Base-by-base conservation (phyloP, 2,113 vertebrate genomes). In the Pseudolaguvia tuberculata region DNA sequence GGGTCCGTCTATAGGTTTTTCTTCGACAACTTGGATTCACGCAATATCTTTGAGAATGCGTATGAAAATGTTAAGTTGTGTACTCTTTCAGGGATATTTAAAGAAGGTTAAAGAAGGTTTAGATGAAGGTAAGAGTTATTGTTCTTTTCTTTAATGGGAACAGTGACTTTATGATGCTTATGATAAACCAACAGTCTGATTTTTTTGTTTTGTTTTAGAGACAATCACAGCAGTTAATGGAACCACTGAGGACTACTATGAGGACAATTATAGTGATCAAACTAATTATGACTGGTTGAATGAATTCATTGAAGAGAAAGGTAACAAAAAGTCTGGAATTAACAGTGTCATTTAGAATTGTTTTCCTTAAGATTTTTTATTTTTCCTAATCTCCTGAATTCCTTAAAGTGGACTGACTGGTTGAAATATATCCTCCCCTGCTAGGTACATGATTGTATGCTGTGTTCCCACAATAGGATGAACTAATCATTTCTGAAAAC, bases 71-170 rank as follows among this genome's bases (percentile, higher is more conserved):
- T 11, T 45, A 3, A 47, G 15, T 67, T 67, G 21, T 31, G 15
- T 21, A 42, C 8, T 75, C 18, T 76, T 79, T 57, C 42, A 81
- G 82, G 25, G 25, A 21, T 2, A 61, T 3, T 21, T 71, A 11
- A 27, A 45, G 11, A 68, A 75, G 1, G 0, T 21, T 53, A 0
- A 55, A 1, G 7, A 0, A 17, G 63, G 21, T 20, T 5, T 39
- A n/a, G 4, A n/a, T 45, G 72, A 77, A 55, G 82, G 79, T 81
- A 51, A 50, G 72, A 7, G 31, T 70, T 45, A 18, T 23, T 73
- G 14, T 47, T 4, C 66, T 12, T 55, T 2, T 51, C 51, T 52
- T 39, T 61, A n/a, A 31, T 31, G 20, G 31, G 20, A 59, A 57
- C 21, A 56, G 8, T 58, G 27, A 59, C 29, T 21, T 8, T 52